Percentiles rank a stretch among this genome's conserved stretches.
These are phyloP conservation scores for Cyrtodaria siliqua DNA, from an alignment of 2,888 invertebrate species.

Conservation along the genomic window DNA sequence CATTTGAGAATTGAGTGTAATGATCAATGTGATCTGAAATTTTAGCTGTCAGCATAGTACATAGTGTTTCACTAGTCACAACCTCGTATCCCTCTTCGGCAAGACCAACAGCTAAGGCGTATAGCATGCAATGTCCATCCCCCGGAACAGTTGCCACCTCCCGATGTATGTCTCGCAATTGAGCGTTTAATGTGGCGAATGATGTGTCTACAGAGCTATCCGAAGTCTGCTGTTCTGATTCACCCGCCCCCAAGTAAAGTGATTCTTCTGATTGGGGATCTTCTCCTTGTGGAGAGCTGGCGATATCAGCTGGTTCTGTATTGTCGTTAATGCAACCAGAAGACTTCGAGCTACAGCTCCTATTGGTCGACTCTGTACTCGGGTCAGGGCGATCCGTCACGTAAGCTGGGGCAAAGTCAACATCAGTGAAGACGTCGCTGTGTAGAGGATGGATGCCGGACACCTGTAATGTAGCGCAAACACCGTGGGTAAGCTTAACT, in stretches of 20 bases:
- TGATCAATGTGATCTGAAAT: conserved; percentile 24
- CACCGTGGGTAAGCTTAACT: too few relatives aligned
- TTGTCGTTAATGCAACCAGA: background rate
- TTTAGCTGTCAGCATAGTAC: conserved; percentile 35
- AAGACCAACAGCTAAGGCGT: conserved; percentile 35
- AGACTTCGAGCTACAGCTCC: too few relatives aligned
- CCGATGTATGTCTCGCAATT: conserved; percentile 17
- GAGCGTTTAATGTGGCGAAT: too few relatives aligned
- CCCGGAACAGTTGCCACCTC: conserved; percentile 39
- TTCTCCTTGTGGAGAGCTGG: conserved; percentile 17
- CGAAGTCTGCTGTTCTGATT: too few relatives aligned
- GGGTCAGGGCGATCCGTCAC: too few relatives aligned
- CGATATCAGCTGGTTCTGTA: background rate
- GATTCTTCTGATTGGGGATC: conserved; percentile 12
- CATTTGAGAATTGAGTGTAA: conserved; percentile 37
- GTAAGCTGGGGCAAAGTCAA: too few relatives aligned
- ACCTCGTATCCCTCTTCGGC: conserved; percentile 25
- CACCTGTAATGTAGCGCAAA: too few relatives aligned
- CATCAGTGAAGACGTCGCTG: too few relatives aligned
- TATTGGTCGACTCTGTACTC: too few relatives aligned
- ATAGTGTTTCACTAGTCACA: conserved; percentile 20
- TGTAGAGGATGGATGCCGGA: too few relatives aligned
- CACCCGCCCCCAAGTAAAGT: background rate
- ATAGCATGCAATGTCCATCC: conserved; percentile 39
- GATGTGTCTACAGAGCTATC: too few relatives aligned